Conservation (phyloP, 2,888 invertebrate species). For the Aquatica leii region DNA sequence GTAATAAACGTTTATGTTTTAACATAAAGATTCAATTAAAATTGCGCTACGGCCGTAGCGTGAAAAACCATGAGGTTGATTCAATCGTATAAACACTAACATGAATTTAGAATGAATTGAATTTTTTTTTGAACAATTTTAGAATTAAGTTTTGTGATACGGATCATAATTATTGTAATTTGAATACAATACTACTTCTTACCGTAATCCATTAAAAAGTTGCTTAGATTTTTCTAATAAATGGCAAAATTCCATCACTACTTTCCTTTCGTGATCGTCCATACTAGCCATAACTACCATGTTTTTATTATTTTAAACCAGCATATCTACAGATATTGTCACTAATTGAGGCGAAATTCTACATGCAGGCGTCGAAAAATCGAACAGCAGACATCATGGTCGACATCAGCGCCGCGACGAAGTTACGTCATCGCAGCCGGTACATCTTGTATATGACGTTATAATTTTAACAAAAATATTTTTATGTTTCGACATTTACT, state of each 20-base stretch:
- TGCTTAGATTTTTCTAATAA: conserved; percentile 96
- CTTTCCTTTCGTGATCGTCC: conserved; percentile 88
- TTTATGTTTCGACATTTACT: neutral
- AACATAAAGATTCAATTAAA: neutral
- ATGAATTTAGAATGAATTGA: too few relatives aligned
- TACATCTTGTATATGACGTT: neutral
- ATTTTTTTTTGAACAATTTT: too few relatives aligned
- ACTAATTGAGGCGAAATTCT: conserved; percentile 29
- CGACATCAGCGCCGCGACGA: conserved; percentile 52
- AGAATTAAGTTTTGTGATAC: too few relatives aligned
- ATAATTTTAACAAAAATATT: neutral
- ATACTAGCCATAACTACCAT: conserved; percentile 82
- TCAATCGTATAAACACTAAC: too few relatives aligned
- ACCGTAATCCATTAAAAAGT: conserved; percentile 95
- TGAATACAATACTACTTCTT: conserved; percentile 41
- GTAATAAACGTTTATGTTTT: conserved; percentile 47
- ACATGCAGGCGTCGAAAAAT: conserved; percentile 55
- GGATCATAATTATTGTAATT: too few relatives aligned
- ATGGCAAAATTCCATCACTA: conserved; percentile 95
- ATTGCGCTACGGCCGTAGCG: too few relatives aligned
- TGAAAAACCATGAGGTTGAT: too few relatives aligned
- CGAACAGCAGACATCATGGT: conserved; percentile 58
- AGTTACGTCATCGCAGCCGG: conserved; percentile 27
- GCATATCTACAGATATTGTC: conserved; percentile 31
- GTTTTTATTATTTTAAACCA: conserved; percentile 49